These are phyloP conservation scores for Holcopasites calliopsidis DNA, from an alignment of 1,140 invertebrate genomes.

Conservation along the genomic window DNA sequence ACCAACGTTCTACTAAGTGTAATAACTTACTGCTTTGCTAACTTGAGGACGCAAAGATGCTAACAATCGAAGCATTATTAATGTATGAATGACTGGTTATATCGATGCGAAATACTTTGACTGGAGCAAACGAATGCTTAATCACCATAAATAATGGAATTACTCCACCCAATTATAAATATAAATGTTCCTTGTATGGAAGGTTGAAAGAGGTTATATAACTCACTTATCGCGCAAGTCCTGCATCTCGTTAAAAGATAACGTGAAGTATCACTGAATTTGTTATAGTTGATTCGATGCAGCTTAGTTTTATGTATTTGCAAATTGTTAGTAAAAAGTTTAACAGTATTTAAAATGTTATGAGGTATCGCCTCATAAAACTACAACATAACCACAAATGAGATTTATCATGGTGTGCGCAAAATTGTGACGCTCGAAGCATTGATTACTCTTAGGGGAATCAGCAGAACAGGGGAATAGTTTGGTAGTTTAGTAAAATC, in stretches of 20 bases:
- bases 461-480: background rate
- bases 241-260: conserved; percentile 12
- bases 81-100: background rate
- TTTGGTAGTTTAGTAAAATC: background rate
- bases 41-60: conserved; percentile 61
- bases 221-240: conserved; percentile 17
- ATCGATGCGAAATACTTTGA: background rate
- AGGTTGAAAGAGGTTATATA: conserved; percentile 31
- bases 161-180: background rate
- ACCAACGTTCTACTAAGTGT: background rate
- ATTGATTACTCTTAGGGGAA: no score
- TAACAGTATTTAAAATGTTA: background rate
- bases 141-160: background rate
- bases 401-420: no score
- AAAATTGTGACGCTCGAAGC: no score
- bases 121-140: background rate
- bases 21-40: conserved; percentile 63
- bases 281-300: background rate
- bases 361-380: background rate
- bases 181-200: background rate
- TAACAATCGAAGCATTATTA: conserved; percentile 70
- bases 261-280: background rate
- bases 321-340: background rate
- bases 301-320: background rate
- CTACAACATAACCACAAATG: no score